Percentiles rank a stretch among this genome's conserved stretches.
These are phyloP conservation scores for Lamellibrachia satsuma DNA, from an alignment of 2,888 invertebrate species.

Conservation along the genomic window DNA sequence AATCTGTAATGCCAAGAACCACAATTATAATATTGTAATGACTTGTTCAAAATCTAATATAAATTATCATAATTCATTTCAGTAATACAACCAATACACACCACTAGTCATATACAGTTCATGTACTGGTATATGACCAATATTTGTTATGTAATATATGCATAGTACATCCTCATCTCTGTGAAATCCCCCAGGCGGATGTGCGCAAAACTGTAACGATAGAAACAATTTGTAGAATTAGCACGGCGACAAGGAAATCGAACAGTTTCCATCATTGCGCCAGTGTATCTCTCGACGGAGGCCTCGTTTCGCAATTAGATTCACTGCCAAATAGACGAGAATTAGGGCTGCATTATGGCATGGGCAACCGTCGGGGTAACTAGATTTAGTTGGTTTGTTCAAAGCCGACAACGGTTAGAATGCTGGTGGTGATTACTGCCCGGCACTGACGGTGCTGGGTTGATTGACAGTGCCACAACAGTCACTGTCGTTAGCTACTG, in stretches of 20 bases:
- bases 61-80: no score
- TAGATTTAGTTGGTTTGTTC: constrained; percentile 17
- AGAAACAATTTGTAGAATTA: background rate
- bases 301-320: constrained; percentile 4
- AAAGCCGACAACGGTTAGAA: constrained; percentile 4
- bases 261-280: background rate
- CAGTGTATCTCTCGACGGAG: background rate
- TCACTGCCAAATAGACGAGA: background rate
- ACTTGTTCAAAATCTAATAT: no score
- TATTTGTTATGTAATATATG: background rate
- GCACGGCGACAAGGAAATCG: background rate
- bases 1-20: no score
- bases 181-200: background rate
- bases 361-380: background rate
- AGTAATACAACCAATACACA: no score
- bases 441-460: background rate
- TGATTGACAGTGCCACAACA: background rate
- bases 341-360: background rate
- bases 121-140: background rate
- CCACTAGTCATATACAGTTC: background rate
- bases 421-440: background rate
- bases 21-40: background rate
- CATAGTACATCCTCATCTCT: background rate
- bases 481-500: background rate
- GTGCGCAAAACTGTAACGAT: constrained; percentile 2